These are phyloP conservation scores for Heliothis virescens DNA, from an alignment of 1,140 invertebrate genomes.

Conservation along the genomic window DNA sequence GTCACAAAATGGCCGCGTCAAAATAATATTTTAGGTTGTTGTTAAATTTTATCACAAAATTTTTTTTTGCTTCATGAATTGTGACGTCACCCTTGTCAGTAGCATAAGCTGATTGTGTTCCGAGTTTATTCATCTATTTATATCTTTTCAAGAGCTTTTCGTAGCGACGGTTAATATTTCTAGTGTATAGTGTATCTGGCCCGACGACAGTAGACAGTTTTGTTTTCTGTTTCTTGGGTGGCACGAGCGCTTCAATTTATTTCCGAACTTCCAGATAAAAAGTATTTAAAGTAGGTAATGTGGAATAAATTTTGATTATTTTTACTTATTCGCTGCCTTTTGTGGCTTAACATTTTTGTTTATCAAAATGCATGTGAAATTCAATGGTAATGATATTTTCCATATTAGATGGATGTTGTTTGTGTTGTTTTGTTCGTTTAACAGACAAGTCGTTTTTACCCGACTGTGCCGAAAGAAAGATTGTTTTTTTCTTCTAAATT, in stretches of 20 bases:
- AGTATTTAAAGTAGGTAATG: conserved; percentile 48
- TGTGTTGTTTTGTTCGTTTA: neutral
- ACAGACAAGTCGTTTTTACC: conserved; percentile 1
- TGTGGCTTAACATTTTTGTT: conserved; percentile 44
- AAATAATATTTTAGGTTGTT: neutral
- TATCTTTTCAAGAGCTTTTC: conserved; percentile 40
- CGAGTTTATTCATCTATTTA: conserved; percentile 38
- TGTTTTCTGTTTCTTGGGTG: conserved; percentile 48
- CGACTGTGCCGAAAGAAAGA: neutral
- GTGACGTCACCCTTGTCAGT: neutral
- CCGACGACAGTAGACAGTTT: conserved; percentile 44
- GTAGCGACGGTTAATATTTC: conserved; percentile 45
- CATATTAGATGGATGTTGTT: conserved; percentile 22
- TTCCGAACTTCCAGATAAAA: conserved; percentile 46
- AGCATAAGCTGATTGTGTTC: conserved; percentile 30
- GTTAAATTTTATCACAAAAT: neutral
- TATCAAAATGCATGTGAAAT: conserved; percentile 36
- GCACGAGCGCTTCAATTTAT: conserved; percentile 49
- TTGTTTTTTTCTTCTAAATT: neutral
- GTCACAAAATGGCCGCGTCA: neutral
- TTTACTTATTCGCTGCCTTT: conserved; percentile 32
- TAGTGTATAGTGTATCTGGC: conserved; percentile 48
- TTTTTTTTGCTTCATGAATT: too few relatives aligned
- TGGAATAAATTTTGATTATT: conserved; percentile 45
- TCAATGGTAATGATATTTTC: conserved; percentile 45